These are phyloP conservation scores for Xiphias gladius DNA, from an alignment of 2,113 vertebrate genomes.

Conservation along the genomic window DNA sequence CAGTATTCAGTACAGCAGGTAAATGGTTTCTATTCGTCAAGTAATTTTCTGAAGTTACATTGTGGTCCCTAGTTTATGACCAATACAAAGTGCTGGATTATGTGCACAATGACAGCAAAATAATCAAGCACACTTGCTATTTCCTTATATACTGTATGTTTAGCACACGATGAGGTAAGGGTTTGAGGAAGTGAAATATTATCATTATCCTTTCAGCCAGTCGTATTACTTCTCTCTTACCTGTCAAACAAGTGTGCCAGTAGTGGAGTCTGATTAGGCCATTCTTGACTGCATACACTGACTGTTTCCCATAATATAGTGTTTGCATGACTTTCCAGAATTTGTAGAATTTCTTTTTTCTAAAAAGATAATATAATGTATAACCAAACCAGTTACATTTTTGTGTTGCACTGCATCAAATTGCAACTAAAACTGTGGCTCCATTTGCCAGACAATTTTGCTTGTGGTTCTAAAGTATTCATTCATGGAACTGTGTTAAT, in stretches of 20 bases:
- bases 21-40: constrained; percentile 27
- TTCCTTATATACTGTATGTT: background rate
- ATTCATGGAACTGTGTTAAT: background rate
- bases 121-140: background rate
- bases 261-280: background rate
- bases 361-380: too few relatives aligned
- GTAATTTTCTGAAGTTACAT: constrained; percentile 10
- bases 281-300: background rate
- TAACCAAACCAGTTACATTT: background rate
- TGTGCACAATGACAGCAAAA: background rate
- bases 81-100: constrained; percentile 1
- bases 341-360: too few relatives aligned
- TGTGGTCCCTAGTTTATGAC: constrained; percentile 18
- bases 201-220: background rate
- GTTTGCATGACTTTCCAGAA: background rate
- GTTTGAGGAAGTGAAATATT: background rate
- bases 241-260: background rate
- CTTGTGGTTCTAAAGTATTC: background rate
- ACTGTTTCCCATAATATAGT: background rate
- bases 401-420: background rate
- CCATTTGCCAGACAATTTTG: background rate
- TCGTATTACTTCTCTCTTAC: background rate
- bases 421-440: background rate
- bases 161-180: background rate
- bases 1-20: constrained; percentile 7